phyloP scores from a whole-genome alignment of 2,797 vertebrate genomes.

The Manis javanica region DNA sequence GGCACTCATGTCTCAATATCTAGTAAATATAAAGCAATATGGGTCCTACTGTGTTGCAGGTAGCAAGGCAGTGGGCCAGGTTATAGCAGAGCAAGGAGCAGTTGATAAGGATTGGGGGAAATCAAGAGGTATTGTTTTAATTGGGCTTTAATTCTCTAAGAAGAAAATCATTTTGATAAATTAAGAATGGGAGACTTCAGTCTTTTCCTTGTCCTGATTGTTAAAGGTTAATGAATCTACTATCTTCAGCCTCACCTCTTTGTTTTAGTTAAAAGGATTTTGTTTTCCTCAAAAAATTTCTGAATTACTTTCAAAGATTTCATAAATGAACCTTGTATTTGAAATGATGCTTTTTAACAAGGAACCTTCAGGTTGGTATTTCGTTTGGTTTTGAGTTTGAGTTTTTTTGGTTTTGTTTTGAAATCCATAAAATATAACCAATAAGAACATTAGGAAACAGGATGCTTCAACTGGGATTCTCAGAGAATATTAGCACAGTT shows the following conservation, averaged over 20 bases:
- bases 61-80: not conserved
- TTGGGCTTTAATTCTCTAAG: not conserved
- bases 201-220: not conserved
- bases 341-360: slow-evolving; percentile 34
- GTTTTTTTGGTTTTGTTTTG: not conserved
- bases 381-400: no score
- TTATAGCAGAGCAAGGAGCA: not conserved
- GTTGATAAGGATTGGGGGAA: not conserved
- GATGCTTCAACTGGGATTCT: not conserved
- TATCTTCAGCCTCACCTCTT: not conserved
- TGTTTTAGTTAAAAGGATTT: not conserved
- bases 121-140: not conserved
- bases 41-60: not conserved
- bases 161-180: not conserved
- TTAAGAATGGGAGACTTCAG: not conserved
- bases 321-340: not conserved
- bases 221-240: not conserved
- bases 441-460: not conserved
- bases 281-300: not conserved
- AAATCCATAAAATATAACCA: not conserved
- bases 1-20: accelerated
- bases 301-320: slow-evolving; percentile 38
- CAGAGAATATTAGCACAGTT: not conserved
- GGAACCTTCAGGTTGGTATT: not conserved
- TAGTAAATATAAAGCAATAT: not conserved